Evolutionary conservation across 2,797 vertebrate species (phyloP).

Genomic region (Florisuga fusca): DNA sequence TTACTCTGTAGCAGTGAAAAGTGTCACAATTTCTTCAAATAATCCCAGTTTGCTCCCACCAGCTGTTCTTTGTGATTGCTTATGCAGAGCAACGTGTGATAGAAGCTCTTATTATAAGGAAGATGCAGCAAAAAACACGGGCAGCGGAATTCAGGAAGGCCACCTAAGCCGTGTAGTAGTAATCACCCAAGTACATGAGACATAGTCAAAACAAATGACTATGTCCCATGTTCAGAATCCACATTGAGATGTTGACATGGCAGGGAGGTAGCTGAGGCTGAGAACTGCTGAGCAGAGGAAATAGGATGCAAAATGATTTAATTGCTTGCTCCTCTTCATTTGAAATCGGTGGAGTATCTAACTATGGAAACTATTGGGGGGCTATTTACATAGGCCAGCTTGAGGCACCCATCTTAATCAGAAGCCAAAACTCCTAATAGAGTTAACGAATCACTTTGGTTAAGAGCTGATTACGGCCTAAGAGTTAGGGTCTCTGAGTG

Average conservation of each 20-base stretch:
- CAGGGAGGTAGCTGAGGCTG: background rate
- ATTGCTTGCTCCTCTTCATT: conserved; percentile 6
- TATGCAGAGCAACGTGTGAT: background rate
- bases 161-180: background rate
- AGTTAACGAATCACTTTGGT: conserved; percentile 12
- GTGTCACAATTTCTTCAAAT: background rate
- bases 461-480: conserved; percentile 29
- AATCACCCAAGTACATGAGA: background rate
- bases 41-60: background rate
- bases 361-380: background rate
- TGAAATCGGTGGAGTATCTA: background rate
- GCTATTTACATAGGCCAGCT: background rate
- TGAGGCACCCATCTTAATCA: conserved; percentile 28
- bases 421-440: background rate
- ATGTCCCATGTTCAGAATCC: background rate
- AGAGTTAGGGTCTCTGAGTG: background rate
- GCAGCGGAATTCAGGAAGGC: background rate
- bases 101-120: background rate
- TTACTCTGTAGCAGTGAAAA: background rate
- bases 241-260: background rate
- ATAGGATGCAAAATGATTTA: background rate
- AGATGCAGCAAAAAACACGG: background rate
- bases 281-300: background rate
- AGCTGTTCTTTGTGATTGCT: background rate
- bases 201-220: background rate